Evolutionary conservation across 2,113 vertebrate species (phyloP), one percentile per base, ranked within the genome.

Genomic region (Laterallus jamaicensis): DNA sequence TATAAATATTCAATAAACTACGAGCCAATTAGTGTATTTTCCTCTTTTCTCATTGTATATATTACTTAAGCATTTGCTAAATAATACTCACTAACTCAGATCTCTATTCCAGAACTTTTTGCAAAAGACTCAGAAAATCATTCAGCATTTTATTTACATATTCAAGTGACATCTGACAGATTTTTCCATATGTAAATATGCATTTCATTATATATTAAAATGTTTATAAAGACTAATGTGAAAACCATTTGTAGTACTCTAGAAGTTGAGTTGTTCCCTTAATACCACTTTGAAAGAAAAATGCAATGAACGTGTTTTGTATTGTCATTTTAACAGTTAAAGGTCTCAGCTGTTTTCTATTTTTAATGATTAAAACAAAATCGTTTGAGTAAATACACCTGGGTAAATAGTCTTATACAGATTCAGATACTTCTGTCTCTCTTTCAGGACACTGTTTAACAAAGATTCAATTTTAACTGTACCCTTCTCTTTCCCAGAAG

Each of bases 91-190:
- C 58, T 78, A 63, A 64, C 44, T 89, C 63, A 89, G 66, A 82
- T 81, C 32, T 96, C 50, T 68, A 42, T 69, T 63, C 62, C 70
- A 92, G 58, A 77, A 0, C 12, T 80, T 70, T 69, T 88, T 78
- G 26, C 93, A 76, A 81, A 77, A 82, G 6, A 22, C 2, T 21
- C 18, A 31, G 25, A 12, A 73, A 95, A 78, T 73, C 1, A 49
- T 81, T 85, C 52, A 60, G 14, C 52, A 44, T 95, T 86, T 95
- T 90, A 93, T 92, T 95, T 96, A 90, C n/a, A 37, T 77, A 49
- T 71, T 80, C 32, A 70, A 93, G n/a, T 68, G 39, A 63, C 29
- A 68, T 37, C 59, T 71, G 55, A 90, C 52, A 75, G 37, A 66
- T 85, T 94, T 95, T 89, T 92, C 69, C 64, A n/a, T 78, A 31